Evolutionary conservation across 2,113 vertebrate genomes (phyloP).

Genomic region (Ciconia stormi): DNA sequence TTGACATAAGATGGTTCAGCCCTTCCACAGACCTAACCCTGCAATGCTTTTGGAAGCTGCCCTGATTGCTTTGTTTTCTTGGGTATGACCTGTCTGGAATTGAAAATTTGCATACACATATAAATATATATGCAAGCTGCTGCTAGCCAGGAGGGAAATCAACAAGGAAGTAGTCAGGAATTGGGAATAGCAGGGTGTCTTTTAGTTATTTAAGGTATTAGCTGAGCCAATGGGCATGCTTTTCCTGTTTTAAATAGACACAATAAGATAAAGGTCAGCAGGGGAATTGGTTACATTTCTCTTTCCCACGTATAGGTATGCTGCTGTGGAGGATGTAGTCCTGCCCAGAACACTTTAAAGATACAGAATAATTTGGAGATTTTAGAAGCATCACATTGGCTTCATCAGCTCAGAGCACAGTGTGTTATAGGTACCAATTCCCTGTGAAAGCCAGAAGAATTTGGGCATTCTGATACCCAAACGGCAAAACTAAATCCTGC

Average conservation of each 20-base stretch:
- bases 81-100: not conserved
- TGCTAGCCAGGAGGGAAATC: constrained; percentile 6
- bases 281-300: constrained; percentile 53
- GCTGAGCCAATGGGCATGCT: constrained; percentile 5
- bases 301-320: constrained; percentile 42
- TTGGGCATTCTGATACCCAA: not conserved
- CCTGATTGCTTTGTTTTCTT: not conserved
- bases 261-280: constrained; percentile 57
- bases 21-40: not conserved
- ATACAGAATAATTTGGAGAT: not conserved
- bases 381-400: not conserved
- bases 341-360: not conserved
- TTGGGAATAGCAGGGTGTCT: constrained; percentile 36
- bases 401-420: not conserved
- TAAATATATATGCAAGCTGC: not conserved
- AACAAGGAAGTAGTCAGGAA: constrained; percentile 54
- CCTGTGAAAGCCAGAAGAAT: not conserved
- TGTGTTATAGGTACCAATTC: not conserved
- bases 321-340: not conserved
- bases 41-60: not conserved
- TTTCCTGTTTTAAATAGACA: constrained; percentile 60
- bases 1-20: not conserved
- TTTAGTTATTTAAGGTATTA: constrained; percentile 42
- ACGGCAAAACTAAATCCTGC: not conserved
- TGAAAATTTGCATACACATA: not conserved